phyloP scores from a whole-genome alignment of 2,113 vertebrate species.

The Microcebus ravelobensis region DNA sequence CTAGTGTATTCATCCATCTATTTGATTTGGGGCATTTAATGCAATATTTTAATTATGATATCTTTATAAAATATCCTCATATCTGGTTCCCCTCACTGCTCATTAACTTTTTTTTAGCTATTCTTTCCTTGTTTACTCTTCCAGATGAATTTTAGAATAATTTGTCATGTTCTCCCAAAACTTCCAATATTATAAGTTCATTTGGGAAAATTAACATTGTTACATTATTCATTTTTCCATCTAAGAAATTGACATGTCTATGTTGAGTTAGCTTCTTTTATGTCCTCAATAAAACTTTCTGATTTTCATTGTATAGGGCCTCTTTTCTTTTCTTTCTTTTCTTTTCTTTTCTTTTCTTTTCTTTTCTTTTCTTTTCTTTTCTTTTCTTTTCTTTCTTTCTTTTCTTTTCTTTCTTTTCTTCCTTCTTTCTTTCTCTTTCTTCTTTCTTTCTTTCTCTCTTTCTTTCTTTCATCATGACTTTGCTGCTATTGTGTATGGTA shows the following conservation, averaged over 20 bases:
- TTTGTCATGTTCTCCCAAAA: not conserved
- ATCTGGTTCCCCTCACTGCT: not conserved
- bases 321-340: not conserved
- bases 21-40: not conserved
- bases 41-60: not conserved
- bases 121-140: not conserved
- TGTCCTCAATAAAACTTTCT: not conserved
- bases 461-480: not conserved
- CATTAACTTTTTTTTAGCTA: not conserved
- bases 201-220: conserved; percentile 37
- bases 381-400: not conserved
- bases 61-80: not conserved
- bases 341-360: too few species aligned
- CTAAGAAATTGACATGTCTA: not conserved
- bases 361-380: too few species aligned
- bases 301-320: not conserved
- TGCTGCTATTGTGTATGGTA: not conserved
- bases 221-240: conserved; percentile 26
- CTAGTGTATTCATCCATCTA: not conserved
- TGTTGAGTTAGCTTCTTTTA: conserved; percentile 39
- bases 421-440: too few species aligned
- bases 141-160: conserved; percentile 41
- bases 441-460: not conserved
- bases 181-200: not conserved
- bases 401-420: too few species aligned